A percentile compares a stretch with the other conserved stretches of the same genome.
These are phyloP conservation scores for Lycaon pictus DNA, from an alignment of 2,113 vertebrate species.

Conservation along the genomic window DNA sequence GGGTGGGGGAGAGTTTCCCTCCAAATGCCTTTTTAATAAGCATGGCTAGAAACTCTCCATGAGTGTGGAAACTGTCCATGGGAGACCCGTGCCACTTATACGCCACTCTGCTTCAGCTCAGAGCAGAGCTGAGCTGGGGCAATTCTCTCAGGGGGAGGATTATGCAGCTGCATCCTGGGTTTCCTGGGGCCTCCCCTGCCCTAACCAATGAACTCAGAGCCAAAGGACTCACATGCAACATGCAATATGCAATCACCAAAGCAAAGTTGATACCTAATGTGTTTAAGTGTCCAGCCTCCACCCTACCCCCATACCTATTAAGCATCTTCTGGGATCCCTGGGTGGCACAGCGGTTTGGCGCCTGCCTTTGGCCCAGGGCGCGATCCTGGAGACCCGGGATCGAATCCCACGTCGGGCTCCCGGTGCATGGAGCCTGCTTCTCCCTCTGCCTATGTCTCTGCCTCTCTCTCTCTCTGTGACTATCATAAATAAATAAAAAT, in stretches of 20 bases:
- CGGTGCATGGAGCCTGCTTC: no score
- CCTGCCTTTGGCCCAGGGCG: no score
- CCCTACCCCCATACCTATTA: neutral
- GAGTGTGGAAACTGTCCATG: neutral
- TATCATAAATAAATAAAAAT: no score
- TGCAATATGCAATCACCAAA: neutral
- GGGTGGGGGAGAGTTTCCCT: neutral
- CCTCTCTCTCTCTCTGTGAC: no score
- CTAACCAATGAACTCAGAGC: constrained; percentile 20
- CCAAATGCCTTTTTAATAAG: constrained; percentile 62
- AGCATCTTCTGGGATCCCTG: neutral
- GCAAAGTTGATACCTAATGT: neutral
- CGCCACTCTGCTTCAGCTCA: neutral
- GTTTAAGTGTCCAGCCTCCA: neutral
- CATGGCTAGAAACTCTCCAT: neutral
- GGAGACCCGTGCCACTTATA: neutral
- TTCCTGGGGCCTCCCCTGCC: neutral
- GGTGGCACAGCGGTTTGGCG: no score
- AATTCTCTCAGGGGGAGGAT: neutral
- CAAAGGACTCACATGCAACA: neutral
- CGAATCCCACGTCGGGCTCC: no score
- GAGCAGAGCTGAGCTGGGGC: neutral
- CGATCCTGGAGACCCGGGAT: no score
- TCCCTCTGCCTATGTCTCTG: no score
- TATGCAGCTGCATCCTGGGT: neutral